Percentiles rank a stretch among this genome's conserved stretches.
phyloP scores from a whole-genome alignment of 1,140 invertebrate genomes.

The Drosophila busckii region DNA sequence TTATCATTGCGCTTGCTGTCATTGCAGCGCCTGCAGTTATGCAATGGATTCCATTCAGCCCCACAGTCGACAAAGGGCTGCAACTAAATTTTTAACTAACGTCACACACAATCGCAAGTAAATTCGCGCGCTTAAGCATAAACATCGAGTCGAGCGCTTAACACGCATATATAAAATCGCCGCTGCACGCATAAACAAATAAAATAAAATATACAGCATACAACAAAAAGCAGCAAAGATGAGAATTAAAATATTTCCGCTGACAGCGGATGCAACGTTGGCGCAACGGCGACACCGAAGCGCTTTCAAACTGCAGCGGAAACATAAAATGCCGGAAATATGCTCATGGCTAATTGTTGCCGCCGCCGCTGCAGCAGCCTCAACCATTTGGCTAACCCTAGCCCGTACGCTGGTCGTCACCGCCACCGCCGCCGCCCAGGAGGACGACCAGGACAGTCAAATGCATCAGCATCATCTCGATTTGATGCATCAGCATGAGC shows the following conservation, averaged over 20 bases:
- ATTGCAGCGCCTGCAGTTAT: slow-evolving; percentile 21
- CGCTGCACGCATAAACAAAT: slow-evolving; percentile 43
- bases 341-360: slow-evolving; percentile 76
- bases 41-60: slow-evolving; percentile 38
- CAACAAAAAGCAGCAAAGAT: slow-evolving; percentile 32
- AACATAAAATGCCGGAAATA: slow-evolving; percentile 76
- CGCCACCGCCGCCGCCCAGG: slow-evolving; percentile 32
- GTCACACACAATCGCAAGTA: slow-evolving; percentile 42
- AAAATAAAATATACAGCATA: slow-evolving; percentile 23
- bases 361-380: slow-evolving; percentile 33
- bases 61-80: slow-evolving; percentile 45
- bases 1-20: too few species aligned
- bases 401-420: slow-evolving; percentile 22
- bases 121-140: slow-evolving; percentile 13
- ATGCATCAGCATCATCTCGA: slow-evolving; percentile 56
- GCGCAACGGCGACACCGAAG: slow-evolving; percentile 22
- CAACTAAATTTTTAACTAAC: slow-evolving; percentile 50
- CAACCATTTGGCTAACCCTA: slow-evolving; percentile 48
- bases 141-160: neutral
- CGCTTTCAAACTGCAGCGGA: slow-evolving; percentile 65
- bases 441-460: slow-evolving; percentile 44
- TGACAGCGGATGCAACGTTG: slow-evolving; percentile 53
- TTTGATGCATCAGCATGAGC: slow-evolving; percentile 49
- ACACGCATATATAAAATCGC: too few species aligned
- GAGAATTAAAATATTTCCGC: slow-evolving; percentile 74